Evolutionary conservation across 1,140 invertebrate species (phyloP).

Genomic region (roundworm (Caenorhabditis elegans)): WBcel235 BX284604.4:5043501-5044000

Average conservation of each 20-base stretch:
- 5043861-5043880: constrained; percentile 9
- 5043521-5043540: too few species aligned
- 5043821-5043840: neutral
- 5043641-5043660: too few species aligned
- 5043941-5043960: constrained; percentile 15
- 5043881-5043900: neutral
- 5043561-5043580: too few species aligned
- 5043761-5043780: constrained; percentile 54
- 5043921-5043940: neutral
- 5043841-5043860: neutral
- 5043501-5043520: too few species aligned
- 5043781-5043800: neutral
- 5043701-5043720: constrained; percentile 53
- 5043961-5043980: neutral
- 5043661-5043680: too few species aligned
- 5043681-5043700: neutral
- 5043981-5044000: constrained; percentile 16
- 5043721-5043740: constrained; percentile 49
- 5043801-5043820: neutral
- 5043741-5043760: constrained; percentile 61
- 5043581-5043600: too few species aligned
- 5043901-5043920: neutral
- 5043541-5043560: too few species aligned
- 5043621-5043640: too few species aligned
- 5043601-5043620: too few species aligned